Percentiles rank a stretch among this genome's conserved stretches.
phyloP scores from a whole-genome alignment of 2,113 vertebrate genomes.

The Leucosticte australis region DNA sequence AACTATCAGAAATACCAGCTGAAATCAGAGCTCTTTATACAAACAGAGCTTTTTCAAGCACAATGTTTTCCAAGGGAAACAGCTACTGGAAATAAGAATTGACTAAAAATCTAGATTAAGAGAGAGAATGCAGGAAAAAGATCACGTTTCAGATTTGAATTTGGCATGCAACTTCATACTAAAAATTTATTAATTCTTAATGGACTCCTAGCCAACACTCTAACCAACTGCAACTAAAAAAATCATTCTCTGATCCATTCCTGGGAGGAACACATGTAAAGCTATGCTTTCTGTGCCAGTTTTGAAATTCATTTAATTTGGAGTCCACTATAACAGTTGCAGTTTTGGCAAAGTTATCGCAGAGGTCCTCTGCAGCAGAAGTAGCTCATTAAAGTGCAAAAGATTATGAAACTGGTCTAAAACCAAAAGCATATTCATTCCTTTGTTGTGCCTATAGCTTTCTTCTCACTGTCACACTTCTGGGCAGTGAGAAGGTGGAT shows the following conservation, averaged over 20 bases:
- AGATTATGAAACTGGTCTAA: neutral
- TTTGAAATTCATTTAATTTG: neutral
- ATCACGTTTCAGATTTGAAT: neutral
- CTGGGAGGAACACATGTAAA: neutral
- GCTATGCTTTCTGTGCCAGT: neutral
- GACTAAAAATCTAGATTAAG: neutral
- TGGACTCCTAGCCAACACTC: neutral
- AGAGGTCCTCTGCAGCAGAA: neutral
- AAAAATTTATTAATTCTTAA: slow-evolving; percentile 12
- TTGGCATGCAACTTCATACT: neutral
- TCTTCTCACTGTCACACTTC: neutral
- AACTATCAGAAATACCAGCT: slow-evolving; percentile 15
- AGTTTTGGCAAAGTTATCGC: neutral
- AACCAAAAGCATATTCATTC: neutral
- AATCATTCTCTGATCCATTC: neutral
- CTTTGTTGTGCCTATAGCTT: neutral
- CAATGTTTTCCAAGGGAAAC: slow-evolving; percentile 3
- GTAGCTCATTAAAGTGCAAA: neutral
- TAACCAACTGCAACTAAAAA: slow-evolving; percentile 3
- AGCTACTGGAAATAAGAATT: slow-evolving; percentile 37
- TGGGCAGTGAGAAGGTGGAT: neutral
- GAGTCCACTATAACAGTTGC: neutral
- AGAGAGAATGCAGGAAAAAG: neutral
- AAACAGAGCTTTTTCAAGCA: neutral
- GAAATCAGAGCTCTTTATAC: slow-evolving; percentile 4